Evolutionary conservation across 2,113 vertebrate genomes (phyloP), one percentile per base, ranked within the genome.

Genomic region (Amphiprion percula): DNA sequence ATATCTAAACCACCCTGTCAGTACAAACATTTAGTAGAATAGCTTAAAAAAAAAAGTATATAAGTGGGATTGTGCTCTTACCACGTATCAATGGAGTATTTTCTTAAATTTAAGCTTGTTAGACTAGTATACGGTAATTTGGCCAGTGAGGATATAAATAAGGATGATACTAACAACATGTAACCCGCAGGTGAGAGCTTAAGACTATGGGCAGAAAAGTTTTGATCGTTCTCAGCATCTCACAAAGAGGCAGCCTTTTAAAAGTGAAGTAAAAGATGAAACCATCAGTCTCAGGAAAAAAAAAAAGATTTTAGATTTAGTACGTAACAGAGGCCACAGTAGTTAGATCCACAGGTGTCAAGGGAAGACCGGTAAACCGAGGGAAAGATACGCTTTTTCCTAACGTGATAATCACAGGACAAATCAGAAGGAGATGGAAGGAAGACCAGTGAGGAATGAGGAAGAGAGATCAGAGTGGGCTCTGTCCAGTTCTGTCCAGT

Each of bases 401-500:
- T 39, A 64, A 46, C 37, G 23, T 70, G 28, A 68, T 74, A 68
- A 78, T 53, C 60, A 79, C 46, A 9, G 53, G 75, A 61, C 68
- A 73, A 79, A 59, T 52, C 52, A 67, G 54, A 58, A 62, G 28
- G 26, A 19, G 26, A 37, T 8, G 33, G 55, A 21, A 85, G 69
- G 87, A 86, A 80, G 82, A 80, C 62, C 28, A 66, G 49, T 16
- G 39, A 76, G 59, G 55, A 73, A 72, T 47, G 54, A 67, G 60
- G 74, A 82, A 77, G 67, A 41, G 83, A 79, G 71, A 91, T 88
- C 74, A 83, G 91, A 92, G 80, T 90, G 94, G 95, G 87, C 94
- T 95, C 94, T 95, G 96, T 97, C 95, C 96, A 96, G 95, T 93
- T 90, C 64, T 70, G 88, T 89, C 86, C 95, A 94, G 95, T 81